Conservation (phyloP, 2,888 invertebrate species). For the Iselma pallidipennis region DNA sequence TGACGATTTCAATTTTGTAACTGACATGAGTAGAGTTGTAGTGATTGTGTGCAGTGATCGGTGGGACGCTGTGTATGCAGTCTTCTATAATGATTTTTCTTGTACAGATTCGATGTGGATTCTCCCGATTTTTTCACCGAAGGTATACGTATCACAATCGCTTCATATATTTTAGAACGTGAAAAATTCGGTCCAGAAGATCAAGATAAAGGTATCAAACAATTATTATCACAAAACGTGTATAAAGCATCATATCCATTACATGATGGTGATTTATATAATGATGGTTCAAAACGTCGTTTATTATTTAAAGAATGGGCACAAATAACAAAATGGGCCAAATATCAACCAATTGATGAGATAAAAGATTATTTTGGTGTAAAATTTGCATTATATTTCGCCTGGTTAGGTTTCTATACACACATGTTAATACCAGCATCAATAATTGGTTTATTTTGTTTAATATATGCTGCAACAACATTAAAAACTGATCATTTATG, state of each 20-base stretch:
- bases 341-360: constrained; percentile 75
- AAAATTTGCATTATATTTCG: constrained; percentile 79
- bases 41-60: neutral
- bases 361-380: constrained; percentile 79
- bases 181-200: constrained; percentile 65
- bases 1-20: too few species aligned
- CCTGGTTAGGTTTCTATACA: constrained; percentile 86
- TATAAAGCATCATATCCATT: constrained; percentile 75
- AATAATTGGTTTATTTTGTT: constrained; percentile 68
- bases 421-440: constrained; percentile 79
- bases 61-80: neutral
- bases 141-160: constrained; percentile 67
- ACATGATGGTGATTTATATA: constrained; percentile 64
- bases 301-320: constrained; percentile 74
- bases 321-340: constrained; percentile 67
- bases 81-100: neutral
- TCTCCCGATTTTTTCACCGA: constrained; percentile 71
- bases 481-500: constrained; percentile 56
- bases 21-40: too few species aligned
- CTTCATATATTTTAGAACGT: constrained; percentile 75
- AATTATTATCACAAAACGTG: constrained; percentile 65
- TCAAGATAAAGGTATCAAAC: constrained; percentile 69
- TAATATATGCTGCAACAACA: constrained; percentile 63
- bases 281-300: constrained; percentile 57
- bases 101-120: constrained; percentile 67